Percentiles rank a stretch among this genome's conserved stretches.
Evolutionary conservation across 2,888 invertebrate genomes (phyloP).

Genomic region (Epirrhoe tristata): DNA sequence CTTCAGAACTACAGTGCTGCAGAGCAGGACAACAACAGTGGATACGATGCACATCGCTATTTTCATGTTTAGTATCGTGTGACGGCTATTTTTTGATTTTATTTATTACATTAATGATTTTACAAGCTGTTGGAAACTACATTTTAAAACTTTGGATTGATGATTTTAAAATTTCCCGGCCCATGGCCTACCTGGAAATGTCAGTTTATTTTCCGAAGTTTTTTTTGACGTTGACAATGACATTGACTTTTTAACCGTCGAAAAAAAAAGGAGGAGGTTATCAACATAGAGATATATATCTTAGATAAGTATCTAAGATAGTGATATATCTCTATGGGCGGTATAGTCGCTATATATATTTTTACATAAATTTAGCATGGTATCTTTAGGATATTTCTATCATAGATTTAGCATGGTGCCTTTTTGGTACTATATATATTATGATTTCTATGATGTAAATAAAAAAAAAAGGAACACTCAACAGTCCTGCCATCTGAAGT

Average conservation of each 20-base stretch:
- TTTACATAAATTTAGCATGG: too few species aligned
- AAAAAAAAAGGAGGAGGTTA: too few species aligned
- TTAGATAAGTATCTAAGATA: too few species aligned
- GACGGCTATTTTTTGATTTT: not conserved
- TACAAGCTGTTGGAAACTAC: not conserved
- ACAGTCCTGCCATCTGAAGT: too few species aligned
- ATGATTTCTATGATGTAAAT: too few species aligned
- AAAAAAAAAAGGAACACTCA: too few species aligned
- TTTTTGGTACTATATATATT: too few species aligned
- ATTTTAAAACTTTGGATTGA: not conserved
- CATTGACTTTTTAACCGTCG: not conserved
- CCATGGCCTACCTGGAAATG: not conserved
- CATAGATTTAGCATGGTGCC: too few species aligned
- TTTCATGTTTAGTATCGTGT: conserved; percentile 31
- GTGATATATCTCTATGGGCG: too few species aligned
- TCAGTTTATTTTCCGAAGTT: not conserved
- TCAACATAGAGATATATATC: too few species aligned
- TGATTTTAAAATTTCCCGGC: not conserved
- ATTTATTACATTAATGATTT: not conserved
- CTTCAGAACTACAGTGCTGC: conserved; percentile 49
- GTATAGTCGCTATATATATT: too few species aligned
- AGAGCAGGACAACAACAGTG: conserved; percentile 44
- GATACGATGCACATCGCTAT: conserved; percentile 52
- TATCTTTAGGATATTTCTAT: too few species aligned
- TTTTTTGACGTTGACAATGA: not conserved